phyloP scores from a whole-genome alignment of 2,888 invertebrate genomes.

The Cenopis cana region DNA sequence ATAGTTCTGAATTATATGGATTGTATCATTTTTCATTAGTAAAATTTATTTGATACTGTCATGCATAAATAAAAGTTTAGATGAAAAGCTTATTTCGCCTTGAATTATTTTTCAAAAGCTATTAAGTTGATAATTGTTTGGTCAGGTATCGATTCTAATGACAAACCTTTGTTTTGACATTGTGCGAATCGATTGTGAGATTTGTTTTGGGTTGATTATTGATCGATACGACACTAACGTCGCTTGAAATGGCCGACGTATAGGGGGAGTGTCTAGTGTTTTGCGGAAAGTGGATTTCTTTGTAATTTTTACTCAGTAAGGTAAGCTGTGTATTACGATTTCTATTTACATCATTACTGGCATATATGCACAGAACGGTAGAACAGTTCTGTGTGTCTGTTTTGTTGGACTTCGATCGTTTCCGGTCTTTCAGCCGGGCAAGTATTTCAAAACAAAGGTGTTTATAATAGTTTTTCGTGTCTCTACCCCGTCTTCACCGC shows the following conservation, averaged over 20 bases:
- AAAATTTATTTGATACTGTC: background rate
- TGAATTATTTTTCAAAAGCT: background rate
- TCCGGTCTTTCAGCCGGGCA: constrained; percentile 75
- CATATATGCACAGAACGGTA: background rate
- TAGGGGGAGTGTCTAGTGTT: constrained; percentile 79
- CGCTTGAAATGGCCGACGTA: constrained; percentile 84
- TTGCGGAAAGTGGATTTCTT: constrained; percentile 69
- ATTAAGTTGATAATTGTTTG: background rate
- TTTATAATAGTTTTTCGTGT: constrained; percentile 58
- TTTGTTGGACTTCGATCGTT: constrained; percentile 56
- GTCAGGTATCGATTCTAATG: constrained; percentile 43
- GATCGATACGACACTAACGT: constrained; percentile 71
- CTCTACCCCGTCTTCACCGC: constrained; percentile 47
- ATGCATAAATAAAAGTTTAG: background rate
- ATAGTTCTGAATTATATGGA: background rate
- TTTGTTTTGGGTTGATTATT: constrained; percentile 57
- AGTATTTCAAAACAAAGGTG: constrained; percentile 82
- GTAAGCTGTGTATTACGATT: constrained; percentile 42
- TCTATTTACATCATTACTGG: background rate
- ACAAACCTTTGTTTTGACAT: constrained; percentile 40
- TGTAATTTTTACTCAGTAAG: constrained; percentile 61
- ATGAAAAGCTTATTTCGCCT: background rate
- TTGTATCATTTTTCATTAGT: background rate
- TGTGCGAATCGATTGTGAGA: constrained; percentile 37
- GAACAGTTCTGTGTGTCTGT: constrained; percentile 3